Evolutionary conservation across 2,113 vertebrate genomes (phyloP).

Genomic region (Lathamus discolor): DNA sequence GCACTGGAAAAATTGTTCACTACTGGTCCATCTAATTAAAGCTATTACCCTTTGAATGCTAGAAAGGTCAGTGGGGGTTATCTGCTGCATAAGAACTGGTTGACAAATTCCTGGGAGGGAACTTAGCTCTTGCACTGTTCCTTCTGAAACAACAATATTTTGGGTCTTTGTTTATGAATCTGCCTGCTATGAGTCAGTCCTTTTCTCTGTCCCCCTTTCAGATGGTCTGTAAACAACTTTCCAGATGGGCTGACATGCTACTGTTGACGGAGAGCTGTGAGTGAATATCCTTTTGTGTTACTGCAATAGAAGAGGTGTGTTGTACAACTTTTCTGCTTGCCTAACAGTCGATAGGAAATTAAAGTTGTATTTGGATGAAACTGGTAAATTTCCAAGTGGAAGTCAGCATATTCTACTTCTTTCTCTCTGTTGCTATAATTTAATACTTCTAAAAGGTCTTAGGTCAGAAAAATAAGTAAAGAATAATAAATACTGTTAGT

Average conservation of each 20-base stretch:
- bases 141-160: constrained; percentile 1
- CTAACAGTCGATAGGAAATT: not conserved
- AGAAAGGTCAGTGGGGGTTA: not conserved
- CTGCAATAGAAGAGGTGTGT: not conserved
- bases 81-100: not conserved
- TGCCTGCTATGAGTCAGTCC: not conserved
- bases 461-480: not conserved
- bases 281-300: not conserved
- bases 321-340: not conserved
- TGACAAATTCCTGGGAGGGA: not conserved
- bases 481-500: not conserved
- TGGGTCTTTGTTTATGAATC: constrained; percentile 21
- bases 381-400: not conserved
- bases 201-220: not conserved
- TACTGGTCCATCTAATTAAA: not conserved
- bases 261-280: not conserved
- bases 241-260: not conserved
- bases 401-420: not conserved
- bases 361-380: not conserved
- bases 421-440: not conserved
- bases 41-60: not conserved
- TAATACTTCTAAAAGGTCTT: not conserved
- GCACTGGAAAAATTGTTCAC: not conserved
- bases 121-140: not conserved
- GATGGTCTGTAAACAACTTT: not conserved